Evolutionary conservation across 1,140 invertebrate species (phyloP).

Genomic region (Scaptomyza pallida): DNA sequence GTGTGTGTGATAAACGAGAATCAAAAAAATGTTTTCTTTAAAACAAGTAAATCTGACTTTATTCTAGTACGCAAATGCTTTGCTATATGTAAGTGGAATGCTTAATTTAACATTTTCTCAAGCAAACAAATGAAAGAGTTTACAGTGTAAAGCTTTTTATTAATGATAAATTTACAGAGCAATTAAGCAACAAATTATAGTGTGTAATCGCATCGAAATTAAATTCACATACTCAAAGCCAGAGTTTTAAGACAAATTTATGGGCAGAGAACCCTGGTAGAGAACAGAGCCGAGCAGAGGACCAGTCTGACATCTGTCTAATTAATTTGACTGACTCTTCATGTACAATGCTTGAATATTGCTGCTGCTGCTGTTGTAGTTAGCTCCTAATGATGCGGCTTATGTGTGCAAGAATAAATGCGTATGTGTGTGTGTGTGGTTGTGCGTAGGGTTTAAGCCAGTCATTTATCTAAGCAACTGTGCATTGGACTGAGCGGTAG

Average conservation of each 20-base stretch:
- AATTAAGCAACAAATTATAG: constrained; percentile 19
- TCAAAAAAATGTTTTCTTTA: background rate
- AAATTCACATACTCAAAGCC: constrained; percentile 2
- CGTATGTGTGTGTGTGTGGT: constrained; percentile 1
- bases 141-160: background rate
- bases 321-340: constrained; percentile 68
- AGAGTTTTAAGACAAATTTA: constrained; percentile 11
- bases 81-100: no score
- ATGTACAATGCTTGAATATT: constrained; percentile 42
- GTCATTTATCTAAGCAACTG: constrained; percentile 48
- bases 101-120: no score
- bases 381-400: constrained; percentile 48
- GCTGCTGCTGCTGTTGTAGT: constrained; percentile 23
- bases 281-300: constrained; percentile 13
- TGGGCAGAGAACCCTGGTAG: background rate
- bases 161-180: background rate
- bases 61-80: no score
- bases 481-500: constrained; percentile 19
- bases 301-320: constrained; percentile 49
- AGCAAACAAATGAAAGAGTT: background rate
- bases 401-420: constrained; percentile 11
- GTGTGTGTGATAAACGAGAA: background rate
- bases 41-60: no score
- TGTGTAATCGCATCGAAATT: constrained; percentile 20
- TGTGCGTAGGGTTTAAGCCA: constrained; percentile 27